These are phyloP conservation scores for Xenopus laevis DNA, from an alignment of 2,113 vertebrate genomes.

Conservation along the genomic window DNA sequence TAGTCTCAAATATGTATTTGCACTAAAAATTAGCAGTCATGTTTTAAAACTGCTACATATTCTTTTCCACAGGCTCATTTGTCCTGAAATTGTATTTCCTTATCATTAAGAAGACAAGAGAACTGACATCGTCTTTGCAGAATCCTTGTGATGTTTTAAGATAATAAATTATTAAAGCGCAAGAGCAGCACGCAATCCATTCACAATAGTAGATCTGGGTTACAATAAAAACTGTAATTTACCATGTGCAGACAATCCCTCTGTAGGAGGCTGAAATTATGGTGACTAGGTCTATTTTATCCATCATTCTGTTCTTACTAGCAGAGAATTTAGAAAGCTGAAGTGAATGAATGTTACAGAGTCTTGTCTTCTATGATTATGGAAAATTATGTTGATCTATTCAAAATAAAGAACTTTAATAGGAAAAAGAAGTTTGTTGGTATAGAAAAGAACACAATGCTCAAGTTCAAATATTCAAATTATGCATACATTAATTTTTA, in stretches of 20 bases:
- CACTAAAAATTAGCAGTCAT: conserved; percentile 3
- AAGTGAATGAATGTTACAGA: neutral
- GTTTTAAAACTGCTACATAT: conserved; percentile 7
- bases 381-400: neutral
- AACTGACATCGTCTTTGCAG: conserved; percentile 23
- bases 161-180: conserved; percentile 46
- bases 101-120: conserved; percentile 28
- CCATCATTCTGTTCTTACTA: conserved; percentile 51
- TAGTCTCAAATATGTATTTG: conserved; percentile 13
- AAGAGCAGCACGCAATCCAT: conserved; percentile 39
- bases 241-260: conserved; percentile 46
- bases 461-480: too few species aligned
- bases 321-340: conserved; percentile 27
- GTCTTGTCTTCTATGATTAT: neutral
- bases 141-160: conserved; percentile 38
- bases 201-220: conserved; percentile 48
- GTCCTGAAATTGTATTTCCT: neutral
- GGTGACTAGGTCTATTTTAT: conserved; percentile 47
- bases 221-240: conserved; percentile 52
- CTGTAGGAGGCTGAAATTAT: conserved; percentile 49
- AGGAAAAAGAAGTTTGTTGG: too few species aligned
- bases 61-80: conserved; percentile 15
- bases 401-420: too few species aligned
- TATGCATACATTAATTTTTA: too few species aligned
- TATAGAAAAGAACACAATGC: too few species aligned